Evolutionary conservation across 2,113 vertebrate species (phyloP).

Genomic region (Numida meleagris): DNA sequence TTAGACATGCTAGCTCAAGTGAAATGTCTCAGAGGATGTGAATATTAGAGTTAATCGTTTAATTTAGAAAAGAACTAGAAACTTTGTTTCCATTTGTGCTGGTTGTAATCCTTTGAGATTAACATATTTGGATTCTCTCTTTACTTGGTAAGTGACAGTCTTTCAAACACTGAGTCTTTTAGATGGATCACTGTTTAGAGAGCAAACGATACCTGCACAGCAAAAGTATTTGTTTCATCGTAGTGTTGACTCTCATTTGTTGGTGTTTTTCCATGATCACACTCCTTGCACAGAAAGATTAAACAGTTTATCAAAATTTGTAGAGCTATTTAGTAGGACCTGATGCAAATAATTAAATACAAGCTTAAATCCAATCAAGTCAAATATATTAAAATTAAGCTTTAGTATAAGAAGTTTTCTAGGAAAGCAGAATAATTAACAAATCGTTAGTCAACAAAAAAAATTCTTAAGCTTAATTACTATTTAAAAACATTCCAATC

Average conservation of each 20-base stretch:
- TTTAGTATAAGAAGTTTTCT: background rate
- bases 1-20: constrained; percentile 59
- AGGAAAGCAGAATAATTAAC: background rate
- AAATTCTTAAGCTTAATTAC: background rate
- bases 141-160: constrained; percentile 41
- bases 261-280: constrained; percentile 34
- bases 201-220: constrained; percentile 50
- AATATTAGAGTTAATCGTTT: constrained; percentile 66
- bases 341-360: background rate
- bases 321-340: background rate
- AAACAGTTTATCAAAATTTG: constrained; percentile 24
- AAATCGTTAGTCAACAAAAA: background rate
- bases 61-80: constrained; percentile 59
- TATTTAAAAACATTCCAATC: background rate
- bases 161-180: constrained; percentile 31
- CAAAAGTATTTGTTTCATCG: constrained; percentile 42
- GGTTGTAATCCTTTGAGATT: constrained; percentile 33
- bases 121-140: constrained; percentile 47
- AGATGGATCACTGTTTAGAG: constrained; percentile 11
- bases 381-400: background rate
- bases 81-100: constrained; percentile 37
- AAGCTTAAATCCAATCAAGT: background rate
- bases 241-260: constrained; percentile 47
- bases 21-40: constrained; percentile 50
- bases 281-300: constrained; percentile 37